Conservation (phyloP, 2,888 invertebrate genomes). For the Netelia virgata region DNA sequence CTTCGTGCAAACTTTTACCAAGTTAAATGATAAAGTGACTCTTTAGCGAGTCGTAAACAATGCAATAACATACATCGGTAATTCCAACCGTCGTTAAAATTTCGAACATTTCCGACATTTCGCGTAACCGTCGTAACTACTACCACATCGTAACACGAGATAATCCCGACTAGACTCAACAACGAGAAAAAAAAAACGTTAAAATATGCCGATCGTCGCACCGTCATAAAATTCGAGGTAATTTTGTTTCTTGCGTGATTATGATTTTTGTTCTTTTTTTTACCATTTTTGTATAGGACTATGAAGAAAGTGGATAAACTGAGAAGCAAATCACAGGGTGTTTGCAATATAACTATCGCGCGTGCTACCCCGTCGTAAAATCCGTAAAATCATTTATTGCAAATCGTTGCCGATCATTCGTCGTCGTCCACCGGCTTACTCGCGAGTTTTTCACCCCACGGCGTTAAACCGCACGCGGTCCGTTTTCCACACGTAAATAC, state of each 20-base stretch:
- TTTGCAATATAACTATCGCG: constrained; percentile 19
- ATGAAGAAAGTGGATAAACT: neutral
- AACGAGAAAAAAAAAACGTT: too few relatives aligned
- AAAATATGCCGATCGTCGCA: constrained; percentile 10
- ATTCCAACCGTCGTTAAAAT: too few relatives aligned
- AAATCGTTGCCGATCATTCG: constrained; percentile 15
- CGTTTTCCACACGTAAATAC: too few relatives aligned
- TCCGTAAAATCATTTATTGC: constrained; percentile 38
- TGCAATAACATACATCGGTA: too few relatives aligned
- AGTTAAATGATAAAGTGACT: constrained; percentile 17
- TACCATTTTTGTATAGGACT: neutral
- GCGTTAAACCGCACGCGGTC: too few relatives aligned
- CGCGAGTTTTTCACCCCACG: too few relatives aligned
- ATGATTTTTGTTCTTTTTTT: neutral
- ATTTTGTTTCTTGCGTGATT: neutral
- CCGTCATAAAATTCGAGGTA: neutral
- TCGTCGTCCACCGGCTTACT: neutral
- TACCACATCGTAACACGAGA: too few relatives aligned
- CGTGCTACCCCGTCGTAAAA: constrained; percentile 3
- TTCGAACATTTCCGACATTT: too few relatives aligned
- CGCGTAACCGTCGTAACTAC: too few relatives aligned
- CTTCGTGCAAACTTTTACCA: constrained; percentile 2
- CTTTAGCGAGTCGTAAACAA: neutral
- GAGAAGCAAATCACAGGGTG: constrained; percentile 21
- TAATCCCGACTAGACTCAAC: too few relatives aligned